Base-by-base conservation (phyloP, 2,888 invertebrate species). In the Euplexia lucipara region DNA sequence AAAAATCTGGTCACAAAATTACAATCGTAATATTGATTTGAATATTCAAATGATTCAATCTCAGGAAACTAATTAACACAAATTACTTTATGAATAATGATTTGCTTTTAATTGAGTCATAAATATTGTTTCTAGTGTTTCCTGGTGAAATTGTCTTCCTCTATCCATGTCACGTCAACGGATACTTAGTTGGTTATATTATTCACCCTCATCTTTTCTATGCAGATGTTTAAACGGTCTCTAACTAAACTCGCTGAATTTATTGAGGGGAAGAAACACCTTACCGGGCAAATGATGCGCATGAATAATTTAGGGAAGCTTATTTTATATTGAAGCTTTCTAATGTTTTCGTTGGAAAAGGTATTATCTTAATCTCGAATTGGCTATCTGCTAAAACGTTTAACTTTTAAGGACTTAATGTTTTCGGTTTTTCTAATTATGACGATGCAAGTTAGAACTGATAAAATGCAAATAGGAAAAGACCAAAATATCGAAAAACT, bases 201-300 rank as follows among this genome's bases (percentile, higher is more conserved):
- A 26, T 47, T 62, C 37, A 39, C 61, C 60, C 63, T 49, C 62
- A n/a, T 61, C 39, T 66, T 68, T 60, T 10, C 64, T 63, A 74
- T 70, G 82, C 83, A 82, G 82, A 81, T 82, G 83, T 81, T 79
- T 66, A 60, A 81, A 82, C 81, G 74, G 71, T 62, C 67, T 59
- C 16, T 49, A 37, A 64, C 34, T 47, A 62, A 68, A 64, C 51
- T 65, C 12, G 67, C 58, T 71, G 58, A 64, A 66, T 72, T 64
- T 52, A 56, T 68, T 44, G 59, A 77, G 68, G 79, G 77, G 62
- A 66, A 48, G 64, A 47, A 54, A 58, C 61, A 74, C 71, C 71
- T 77, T 72, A 63, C 57, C 35, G 22, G n/a, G 58, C 54, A 47
- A 62, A 58, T 58, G 64, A 65, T 67, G 41, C 65, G 79, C 56